Base-by-base conservation (phyloP, 2,113 vertebrate species). In the Pygoscelis adeliae region DNA sequence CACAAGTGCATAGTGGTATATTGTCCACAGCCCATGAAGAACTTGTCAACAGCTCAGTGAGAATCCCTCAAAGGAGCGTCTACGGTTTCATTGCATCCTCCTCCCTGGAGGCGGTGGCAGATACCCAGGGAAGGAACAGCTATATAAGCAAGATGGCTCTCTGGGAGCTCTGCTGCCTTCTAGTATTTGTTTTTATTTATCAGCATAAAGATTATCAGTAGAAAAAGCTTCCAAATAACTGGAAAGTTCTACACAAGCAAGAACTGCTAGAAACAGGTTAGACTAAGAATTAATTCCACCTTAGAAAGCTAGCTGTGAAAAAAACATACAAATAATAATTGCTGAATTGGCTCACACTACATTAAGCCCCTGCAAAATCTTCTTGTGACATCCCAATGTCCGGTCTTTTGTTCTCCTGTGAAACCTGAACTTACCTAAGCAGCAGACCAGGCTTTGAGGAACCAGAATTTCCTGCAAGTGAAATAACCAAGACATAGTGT, bases 1-100 rank as follows among this genome's bases (percentile, higher is more conserved):
- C 96, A 96, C 95, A 95, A 95, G 97, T 95, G 95, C 90, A 95
- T 96, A 94, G 80, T 83, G 90, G 93, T 95, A 89, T 86, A 95
- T 89, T 93, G 93, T 94, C 97, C 84, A 93, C 93, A 97, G 92
- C 90, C 95, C 97, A 86, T 92, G 96, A 96, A 94, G 96, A 96
- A 92, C 83, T 96, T 97, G 97, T 98, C 97, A 97, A 90, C 97
- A 98, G 92, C 97, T 97, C 96, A 55, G 95, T 96, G 87, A 92
- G 95, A 90, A 93, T 86, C 86, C 93, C 88, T 96, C 96, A 90
- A 52, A 90, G 87, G 83, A 97, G 83, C 13, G 13, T 95, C 95
- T 97, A 97, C 53, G 0, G 93, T 97, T 97, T 97, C 97, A 96
- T 71, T 95, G 81, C 89, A 93, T 95, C 94, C 78, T 85, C 38